Evolutionary conservation across 2,113 vertebrate species (phyloP), one percentile per base, ranked within the genome.

Genomic region (Elephas maximus): DNA sequence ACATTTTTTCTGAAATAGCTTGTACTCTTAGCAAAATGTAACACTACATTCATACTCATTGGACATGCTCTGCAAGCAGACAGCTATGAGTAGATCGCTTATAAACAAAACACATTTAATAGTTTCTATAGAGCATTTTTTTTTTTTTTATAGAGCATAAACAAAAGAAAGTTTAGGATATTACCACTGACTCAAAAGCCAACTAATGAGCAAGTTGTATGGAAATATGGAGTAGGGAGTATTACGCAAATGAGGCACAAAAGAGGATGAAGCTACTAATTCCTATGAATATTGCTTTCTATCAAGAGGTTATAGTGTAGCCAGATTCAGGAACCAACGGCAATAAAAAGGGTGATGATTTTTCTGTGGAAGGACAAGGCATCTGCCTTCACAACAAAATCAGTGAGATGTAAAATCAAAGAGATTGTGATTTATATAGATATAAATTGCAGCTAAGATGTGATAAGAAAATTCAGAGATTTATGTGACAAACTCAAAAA

Each of bases 11-110:
- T 74, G 65, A 93, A 91, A 88, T 67, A 90, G 76, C 28, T 71
- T 60, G 28, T 20, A 91, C 30, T 90, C n/a, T 92, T 71, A 84
- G 26, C 28, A 94, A 90, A 88, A 44, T 65, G 10, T 76, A 51
- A 26, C 21, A 73, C 26, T 37, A 15, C 21, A 63, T 41, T 74
- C 28, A n/a, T n/a, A 37, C 88, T 53, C 33, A 80, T 76, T 51
- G 85, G 37, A 60, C 62, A n/a, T 7, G 63, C 48, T 87, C 71
- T 51, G 28, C 30, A 62, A 74, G 18, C 30, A 88, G 15, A 65
- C 12, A 80, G 15, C 8, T 67, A 18, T 26, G 78, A 80, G 37
- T 15, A 24, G 33, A 73, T 24, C 57, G 44, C 8, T 90, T 45
- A 74, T 8, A 82, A 41, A 78, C 8, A 51, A 69, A 86, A 57